phyloP scores from a whole-genome alignment of 2,113 vertebrate species.

The Clarias macrocephalus region DNA sequence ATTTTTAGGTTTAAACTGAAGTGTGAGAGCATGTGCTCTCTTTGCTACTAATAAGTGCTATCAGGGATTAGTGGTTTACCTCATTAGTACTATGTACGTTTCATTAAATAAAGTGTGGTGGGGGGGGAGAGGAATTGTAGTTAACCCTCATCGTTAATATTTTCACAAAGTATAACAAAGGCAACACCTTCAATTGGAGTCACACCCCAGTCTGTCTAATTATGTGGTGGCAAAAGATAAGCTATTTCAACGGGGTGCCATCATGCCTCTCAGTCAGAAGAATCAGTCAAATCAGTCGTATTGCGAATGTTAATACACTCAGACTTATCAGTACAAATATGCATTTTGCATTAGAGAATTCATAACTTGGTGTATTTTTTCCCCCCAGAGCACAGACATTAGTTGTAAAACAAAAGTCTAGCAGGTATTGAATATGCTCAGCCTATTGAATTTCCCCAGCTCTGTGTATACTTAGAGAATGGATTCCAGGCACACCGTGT shows the following conservation, averaged over 20 bases:
- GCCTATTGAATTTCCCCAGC: conserved; percentile 51
- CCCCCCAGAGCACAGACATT: conserved; percentile 41
- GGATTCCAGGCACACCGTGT: conserved; percentile 56
- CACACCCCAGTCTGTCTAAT: conserved; percentile 95
- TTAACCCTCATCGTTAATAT: conserved; percentile 96
- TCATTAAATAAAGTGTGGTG: conserved; percentile 90
- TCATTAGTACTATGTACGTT: conserved; percentile 98
- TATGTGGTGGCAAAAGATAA: conserved; percentile 82
- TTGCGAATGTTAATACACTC: conserved; percentile 59
- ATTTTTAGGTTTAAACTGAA: conserved; percentile 95
- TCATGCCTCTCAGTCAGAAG: conserved; percentile 33
- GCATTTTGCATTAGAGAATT: conserved; percentile 40
- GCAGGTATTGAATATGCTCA: conserved; percentile 47
- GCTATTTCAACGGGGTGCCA: conserved; percentile 70
- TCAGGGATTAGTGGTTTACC: conserved; percentile 96
- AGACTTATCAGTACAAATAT: conserved; percentile 42
- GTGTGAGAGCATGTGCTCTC: conserved; percentile 86
- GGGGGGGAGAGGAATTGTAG: conserved; percentile 78
- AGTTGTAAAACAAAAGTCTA: conserved; percentile 49
- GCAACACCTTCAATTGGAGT: conserved; percentile 96
- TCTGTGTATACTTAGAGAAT: conserved; percentile 56
- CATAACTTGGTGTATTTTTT: conserved; percentile 21
- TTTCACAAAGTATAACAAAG: conserved; percentile 94
- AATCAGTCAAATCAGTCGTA: conserved; percentile 48
- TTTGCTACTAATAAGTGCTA: conserved; percentile 93